Evolutionary conservation across 1,140 invertebrate genomes (phyloP).

Genomic region (Telenomus remus): DNA sequence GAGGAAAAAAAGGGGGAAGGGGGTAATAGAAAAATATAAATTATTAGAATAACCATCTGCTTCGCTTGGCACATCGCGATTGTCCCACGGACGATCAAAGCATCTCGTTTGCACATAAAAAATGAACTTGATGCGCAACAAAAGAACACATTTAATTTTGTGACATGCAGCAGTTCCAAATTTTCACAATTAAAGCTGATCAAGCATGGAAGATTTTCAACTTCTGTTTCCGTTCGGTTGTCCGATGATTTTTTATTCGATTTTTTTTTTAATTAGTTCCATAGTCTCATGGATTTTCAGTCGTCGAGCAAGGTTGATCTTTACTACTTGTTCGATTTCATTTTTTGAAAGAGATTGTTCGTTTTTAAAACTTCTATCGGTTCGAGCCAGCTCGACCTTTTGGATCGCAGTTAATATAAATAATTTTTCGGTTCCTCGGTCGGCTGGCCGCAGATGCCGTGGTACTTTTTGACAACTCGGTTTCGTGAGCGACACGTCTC

Average conservation of each 20-base stretch:
- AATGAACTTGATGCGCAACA: conserved; percentile 1
- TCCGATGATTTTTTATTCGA: too few species aligned
- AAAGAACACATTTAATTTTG: not conserved
- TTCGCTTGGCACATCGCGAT: conserved; percentile 62
- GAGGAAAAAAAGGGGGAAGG: not conserved
- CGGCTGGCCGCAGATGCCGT: conserved; percentile 83
- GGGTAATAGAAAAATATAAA: conserved; percentile 53
- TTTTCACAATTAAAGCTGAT: too few species aligned
- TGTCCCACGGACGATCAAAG: conserved; percentile 39
- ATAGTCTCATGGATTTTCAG: not conserved
- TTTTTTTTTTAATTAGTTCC: too few species aligned
- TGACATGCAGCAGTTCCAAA: not conserved
- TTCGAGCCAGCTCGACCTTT: conserved; percentile 51
- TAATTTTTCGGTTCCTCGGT: conserved; percentile 82
- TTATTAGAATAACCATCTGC: conserved; percentile 47
- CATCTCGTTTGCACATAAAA: not conserved
- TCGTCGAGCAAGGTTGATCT: not conserved
- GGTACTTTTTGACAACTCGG: conserved; percentile 79
- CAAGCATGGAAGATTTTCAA: too few species aligned
- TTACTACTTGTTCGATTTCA: not conserved
- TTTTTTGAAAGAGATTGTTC: conserved; percentile 11
- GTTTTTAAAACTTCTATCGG: conserved; percentile 8
- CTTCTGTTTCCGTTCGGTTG: too few species aligned
- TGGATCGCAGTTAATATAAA: conserved; percentile 75
- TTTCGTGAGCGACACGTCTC: conserved; percentile 89